These are phyloP conservation scores for Incurvaria masculella DNA, from an alignment of 2,888 invertebrate genomes.

Conservation along the genomic window DNA sequence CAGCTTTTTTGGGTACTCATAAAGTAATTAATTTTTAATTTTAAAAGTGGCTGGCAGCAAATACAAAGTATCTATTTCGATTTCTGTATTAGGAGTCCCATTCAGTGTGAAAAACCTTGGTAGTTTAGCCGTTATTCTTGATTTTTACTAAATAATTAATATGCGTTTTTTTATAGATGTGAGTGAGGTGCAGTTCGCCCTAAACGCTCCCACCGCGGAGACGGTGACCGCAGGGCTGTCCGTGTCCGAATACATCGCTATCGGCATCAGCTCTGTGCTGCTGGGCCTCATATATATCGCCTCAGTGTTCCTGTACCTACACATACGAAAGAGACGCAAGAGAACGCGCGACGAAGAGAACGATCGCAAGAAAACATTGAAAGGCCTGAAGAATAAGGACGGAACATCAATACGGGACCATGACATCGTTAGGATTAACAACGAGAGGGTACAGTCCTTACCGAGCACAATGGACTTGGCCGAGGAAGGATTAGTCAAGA, in stretches of 20 bases:
- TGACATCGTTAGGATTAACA: slow-evolving; percentile 45
- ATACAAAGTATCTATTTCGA: too few relatives aligned
- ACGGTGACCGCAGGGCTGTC: slow-evolving; percentile 60
- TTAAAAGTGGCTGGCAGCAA: too few relatives aligned
- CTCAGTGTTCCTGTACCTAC: slow-evolving; percentile 79
- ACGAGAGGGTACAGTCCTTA: slow-evolving; percentile 37
- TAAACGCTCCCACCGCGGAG: slow-evolving; percentile 59
- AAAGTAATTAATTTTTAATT: too few relatives aligned
- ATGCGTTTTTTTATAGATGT: slow-evolving; percentile 60
- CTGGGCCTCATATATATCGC: slow-evolving; percentile 85
- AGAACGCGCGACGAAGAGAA: slow-evolving; percentile 44
- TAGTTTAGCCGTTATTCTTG: background rate
- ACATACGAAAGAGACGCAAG: slow-evolving; percentile 65
- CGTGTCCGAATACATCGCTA: slow-evolving; percentile 76
- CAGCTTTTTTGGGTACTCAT: too few relatives aligned
- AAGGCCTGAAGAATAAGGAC: slow-evolving; percentile 39
- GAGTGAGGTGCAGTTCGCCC: slow-evolving; percentile 74
- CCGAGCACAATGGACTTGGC: slow-evolving; percentile 50
- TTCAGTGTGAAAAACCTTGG: too few relatives aligned
- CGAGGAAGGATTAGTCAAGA: slow-evolving; percentile 72
- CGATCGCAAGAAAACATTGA: slow-evolving; percentile 28
- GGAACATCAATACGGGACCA: slow-evolving; percentile 41
- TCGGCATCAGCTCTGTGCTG: slow-evolving; percentile 79
- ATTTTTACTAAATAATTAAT: slow-evolving; percentile 2
- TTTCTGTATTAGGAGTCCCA: too few relatives aligned